These are phyloP conservation scores for Rissa tridactyla DNA, from an alignment of 2,113 vertebrate species.

Conservation along the genomic window DNA sequence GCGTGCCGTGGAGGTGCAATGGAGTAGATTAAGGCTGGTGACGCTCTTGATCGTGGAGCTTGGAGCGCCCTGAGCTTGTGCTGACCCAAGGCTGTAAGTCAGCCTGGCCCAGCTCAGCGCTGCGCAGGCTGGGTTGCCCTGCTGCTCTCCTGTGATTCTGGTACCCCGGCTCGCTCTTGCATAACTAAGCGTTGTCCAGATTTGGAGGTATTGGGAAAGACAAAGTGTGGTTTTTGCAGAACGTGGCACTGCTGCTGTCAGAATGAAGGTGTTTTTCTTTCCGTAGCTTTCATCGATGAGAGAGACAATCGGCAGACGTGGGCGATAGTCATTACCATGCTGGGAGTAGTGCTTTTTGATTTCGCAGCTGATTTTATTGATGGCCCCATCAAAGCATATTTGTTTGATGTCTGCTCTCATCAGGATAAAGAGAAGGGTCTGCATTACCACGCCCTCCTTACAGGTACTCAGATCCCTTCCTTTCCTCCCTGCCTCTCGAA, in stretches of 20 bases:
- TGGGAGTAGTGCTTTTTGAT: constrained; percentile 95
- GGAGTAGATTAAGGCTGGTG: not conserved
- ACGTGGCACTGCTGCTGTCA: not conserved
- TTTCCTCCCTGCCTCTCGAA: not conserved
- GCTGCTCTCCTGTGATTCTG: not conserved
- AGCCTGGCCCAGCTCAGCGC: not conserved
- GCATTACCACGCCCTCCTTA: constrained; percentile 94
- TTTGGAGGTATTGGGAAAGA: not conserved
- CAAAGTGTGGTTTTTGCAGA: not conserved
- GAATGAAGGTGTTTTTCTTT: constrained; percentile 51
- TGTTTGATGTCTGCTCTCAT: constrained; percentile 96
- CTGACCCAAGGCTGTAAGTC: not conserved
- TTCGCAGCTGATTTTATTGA: constrained; percentile 98
- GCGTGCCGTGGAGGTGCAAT: not conserved
- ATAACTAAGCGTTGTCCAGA: not conserved
- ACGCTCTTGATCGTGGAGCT: not conserved
- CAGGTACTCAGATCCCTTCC: constrained; percentile 79
- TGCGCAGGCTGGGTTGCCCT: not conserved
- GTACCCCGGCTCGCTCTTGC: not conserved
- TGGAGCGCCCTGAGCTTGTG: not conserved
- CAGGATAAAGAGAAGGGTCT: constrained; percentile 92
- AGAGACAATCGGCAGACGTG: constrained; percentile 70
- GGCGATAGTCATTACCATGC: constrained; percentile 90
- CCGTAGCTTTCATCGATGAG: constrained; percentile 69
- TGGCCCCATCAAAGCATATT: constrained; percentile 95